phyloP scores from a whole-genome alignment of 1,140 invertebrate species.

The Ceratitis capitata region DNA sequence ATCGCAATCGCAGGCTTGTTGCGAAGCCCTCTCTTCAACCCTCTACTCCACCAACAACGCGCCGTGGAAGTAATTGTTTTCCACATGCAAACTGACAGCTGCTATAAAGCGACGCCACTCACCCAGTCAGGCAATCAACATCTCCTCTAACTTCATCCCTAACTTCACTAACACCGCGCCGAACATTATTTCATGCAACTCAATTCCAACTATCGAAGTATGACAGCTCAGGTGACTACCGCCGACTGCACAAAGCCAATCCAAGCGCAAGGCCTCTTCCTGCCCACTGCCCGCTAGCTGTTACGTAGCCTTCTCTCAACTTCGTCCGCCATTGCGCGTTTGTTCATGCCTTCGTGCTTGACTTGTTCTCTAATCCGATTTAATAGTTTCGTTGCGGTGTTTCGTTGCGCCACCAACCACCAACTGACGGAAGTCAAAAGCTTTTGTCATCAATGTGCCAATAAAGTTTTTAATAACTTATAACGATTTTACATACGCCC shows the following conservation, averaged over 20 bases:
- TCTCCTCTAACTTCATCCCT: too few species aligned
- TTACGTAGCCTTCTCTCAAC: too few species aligned
- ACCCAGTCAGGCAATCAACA: not conserved
- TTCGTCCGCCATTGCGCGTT: not conserved
- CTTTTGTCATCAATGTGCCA: constrained; percentile 36
- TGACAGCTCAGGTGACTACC: constrained; percentile 16
- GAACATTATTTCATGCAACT: not conserved
- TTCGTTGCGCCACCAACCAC: not conserved
- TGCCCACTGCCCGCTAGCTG: too few species aligned
- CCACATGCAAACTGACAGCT: constrained; percentile 28
- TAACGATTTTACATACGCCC: not conserved
- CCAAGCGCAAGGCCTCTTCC: too few species aligned
- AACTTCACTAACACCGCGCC: too few species aligned
- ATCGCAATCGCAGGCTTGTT: too few species aligned
- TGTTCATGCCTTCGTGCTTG: not conserved
- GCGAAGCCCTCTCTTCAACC: too few species aligned
- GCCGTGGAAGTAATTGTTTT: constrained; percentile 20
- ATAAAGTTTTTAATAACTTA: constrained; percentile 31
- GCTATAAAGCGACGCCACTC: not conserved
- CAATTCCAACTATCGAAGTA: constrained; percentile 21
- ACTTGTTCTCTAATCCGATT: constrained; percentile 1
- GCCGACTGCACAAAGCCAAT: not conserved
- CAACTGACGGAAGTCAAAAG: constrained; percentile 30
- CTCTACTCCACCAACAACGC: not conserved
- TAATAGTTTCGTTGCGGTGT: constrained; percentile 35